These are phyloP conservation scores for Tetragonula clypearis DNA, from an alignment of 1,140 invertebrate species.

Conservation along the genomic window DNA sequence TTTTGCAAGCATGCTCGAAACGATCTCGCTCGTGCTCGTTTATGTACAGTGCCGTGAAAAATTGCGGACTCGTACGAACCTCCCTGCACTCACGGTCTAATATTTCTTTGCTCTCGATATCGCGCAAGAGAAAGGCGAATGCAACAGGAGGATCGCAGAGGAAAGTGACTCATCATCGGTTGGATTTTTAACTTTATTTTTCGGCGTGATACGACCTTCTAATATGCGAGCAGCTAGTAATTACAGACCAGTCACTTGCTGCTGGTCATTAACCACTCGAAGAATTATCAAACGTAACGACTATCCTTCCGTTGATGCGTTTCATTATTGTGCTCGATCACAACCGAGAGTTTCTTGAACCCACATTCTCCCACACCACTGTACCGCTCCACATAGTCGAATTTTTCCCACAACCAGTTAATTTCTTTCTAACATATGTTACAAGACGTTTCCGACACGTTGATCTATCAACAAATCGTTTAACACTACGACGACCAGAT, in stretches of 20 bases:
- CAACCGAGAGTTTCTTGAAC: not conserved
- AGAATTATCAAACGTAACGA: slow-evolving; percentile 14
- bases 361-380: slow-evolving; percentile 22
- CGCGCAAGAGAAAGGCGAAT: not conserved
- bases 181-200: not conserved
- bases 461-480: not conserved
- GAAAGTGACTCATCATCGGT: not conserved
- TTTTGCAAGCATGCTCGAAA: slow-evolving; percentile 17
- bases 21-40: not conserved
- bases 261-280: not conserved
- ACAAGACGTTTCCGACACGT: slow-evolving; percentile 17
- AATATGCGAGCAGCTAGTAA: not conserved
- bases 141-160: not conserved
- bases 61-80: not conserved
- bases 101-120: not conserved
- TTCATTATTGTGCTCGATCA: not conserved
- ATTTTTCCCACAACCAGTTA: slow-evolving; percentile 34
- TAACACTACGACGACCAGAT: not conserved
- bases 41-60: slow-evolving; percentile 39
- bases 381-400: not conserved
- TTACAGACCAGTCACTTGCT: not conserved
- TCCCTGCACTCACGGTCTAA: not conserved
- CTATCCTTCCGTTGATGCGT: not conserved
- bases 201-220: not conserved
- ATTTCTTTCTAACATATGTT: slow-evolving; percentile 28